A percentile compares a stretch with the other conserved stretches of the same genome.
These are phyloP conservation scores for Corydoras sp. DNA, from an alignment of 2,113 vertebrate genomes.

Conservation along the genomic window DNA sequence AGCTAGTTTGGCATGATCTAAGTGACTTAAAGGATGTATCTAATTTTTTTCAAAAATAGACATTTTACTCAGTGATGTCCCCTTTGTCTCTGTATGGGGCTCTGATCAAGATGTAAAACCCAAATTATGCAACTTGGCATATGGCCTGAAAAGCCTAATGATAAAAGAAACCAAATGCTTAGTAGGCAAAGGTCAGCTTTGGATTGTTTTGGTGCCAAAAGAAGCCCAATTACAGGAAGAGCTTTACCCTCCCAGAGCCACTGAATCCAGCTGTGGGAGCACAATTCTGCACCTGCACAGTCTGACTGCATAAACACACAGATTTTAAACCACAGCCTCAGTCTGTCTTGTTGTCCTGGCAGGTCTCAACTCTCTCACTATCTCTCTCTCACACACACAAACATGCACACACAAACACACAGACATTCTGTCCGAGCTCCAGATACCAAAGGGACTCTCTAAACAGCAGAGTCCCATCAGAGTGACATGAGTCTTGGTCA, in stretches of 20 bases:
- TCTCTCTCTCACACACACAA: slow-evolving; percentile 18
- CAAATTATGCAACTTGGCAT: slow-evolving; percentile 66
- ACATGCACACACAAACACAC: slow-evolving; percentile 6
- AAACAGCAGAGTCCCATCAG: slow-evolving; percentile 49
- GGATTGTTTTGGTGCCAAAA: slow-evolving; percentile 54
- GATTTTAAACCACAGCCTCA: slow-evolving; percentile 56
- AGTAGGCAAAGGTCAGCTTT: slow-evolving; percentile 53
- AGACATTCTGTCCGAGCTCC: slow-evolving; percentile 32
- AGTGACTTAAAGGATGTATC: too few species aligned
- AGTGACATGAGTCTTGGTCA: slow-evolving; percentile 42
- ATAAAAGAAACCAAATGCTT: slow-evolving; percentile 61
- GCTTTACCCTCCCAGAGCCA: slow-evolving; percentile 46
- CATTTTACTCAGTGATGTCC: slow-evolving; percentile 49
- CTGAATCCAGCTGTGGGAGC: slow-evolving; percentile 49
- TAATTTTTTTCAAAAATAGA: slow-evolving; percentile 36
- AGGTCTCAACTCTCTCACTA: not conserved
- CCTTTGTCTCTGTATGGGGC: slow-evolving; percentile 46
- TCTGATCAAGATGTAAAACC: slow-evolving; percentile 44
- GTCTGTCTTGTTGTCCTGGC: slow-evolving; percentile 20
- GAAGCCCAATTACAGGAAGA: slow-evolving; percentile 56
- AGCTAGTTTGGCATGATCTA: not conserved
- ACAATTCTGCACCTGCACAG: slow-evolving; percentile 30
- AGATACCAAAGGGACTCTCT: slow-evolving; percentile 48
- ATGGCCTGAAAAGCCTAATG: slow-evolving; percentile 58
- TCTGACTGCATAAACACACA: slow-evolving; percentile 12